These are phyloP conservation scores for Turritopsis rubra DNA, from an alignment of 30 jellyfish, hydroid and myxozoan genomes.

Conservation along the genomic window DNA sequence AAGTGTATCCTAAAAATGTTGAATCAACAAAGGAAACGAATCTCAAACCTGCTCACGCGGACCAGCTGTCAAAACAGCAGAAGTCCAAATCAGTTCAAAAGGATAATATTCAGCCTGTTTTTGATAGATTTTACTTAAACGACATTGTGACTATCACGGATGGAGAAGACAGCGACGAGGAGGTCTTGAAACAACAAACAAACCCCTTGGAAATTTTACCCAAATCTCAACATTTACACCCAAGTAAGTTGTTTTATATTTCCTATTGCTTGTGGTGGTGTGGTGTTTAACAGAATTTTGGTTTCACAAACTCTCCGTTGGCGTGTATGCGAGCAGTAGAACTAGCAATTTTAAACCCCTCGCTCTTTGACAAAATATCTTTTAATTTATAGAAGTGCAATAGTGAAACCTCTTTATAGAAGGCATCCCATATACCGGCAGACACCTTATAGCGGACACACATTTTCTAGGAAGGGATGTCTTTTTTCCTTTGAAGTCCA, in stretches of 20 bases:
- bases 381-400: too few species aligned
- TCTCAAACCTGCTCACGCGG: not conserved
- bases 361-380: too few species aligned
- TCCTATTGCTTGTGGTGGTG: not conserved
- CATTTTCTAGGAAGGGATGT: too few species aligned
- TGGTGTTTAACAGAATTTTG: too few species aligned
- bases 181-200: not conserved
- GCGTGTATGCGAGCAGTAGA: too few species aligned
- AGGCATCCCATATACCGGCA: too few species aligned
- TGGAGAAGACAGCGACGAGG: not conserved
- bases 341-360: too few species aligned
- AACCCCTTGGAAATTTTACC: not conserved
- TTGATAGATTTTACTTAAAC: not conserved
- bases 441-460: too few species aligned
- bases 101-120: not conserved
- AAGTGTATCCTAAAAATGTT: not conserved
- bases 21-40: not conserved
- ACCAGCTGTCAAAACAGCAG: not conserved
- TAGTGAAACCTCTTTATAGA: too few species aligned
- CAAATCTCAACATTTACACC: not conserved
- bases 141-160: not conserved
- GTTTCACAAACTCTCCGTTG: too few species aligned
- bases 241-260: not conserved
- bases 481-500: too few species aligned
- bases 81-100: not conserved